Percentiles rank a stretch among this genome's conserved stretches.
phyloP scores from a whole-genome alignment of 2,797 vertebrate species.

The Sebastes steindachneri region DNA sequence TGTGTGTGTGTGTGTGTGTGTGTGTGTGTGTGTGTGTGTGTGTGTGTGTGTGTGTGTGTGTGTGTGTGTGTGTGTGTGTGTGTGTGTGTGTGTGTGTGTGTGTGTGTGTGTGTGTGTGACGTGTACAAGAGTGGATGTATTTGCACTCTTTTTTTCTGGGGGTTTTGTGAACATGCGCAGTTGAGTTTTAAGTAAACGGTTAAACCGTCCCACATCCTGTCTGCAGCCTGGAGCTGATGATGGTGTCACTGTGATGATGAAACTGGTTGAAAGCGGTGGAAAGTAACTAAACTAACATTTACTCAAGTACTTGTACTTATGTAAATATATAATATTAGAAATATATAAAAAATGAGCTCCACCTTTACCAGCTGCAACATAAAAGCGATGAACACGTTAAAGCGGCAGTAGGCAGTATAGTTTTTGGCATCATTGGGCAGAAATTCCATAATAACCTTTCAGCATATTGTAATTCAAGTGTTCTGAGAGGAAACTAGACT shows the following conservation, averaged over 20 bases:
- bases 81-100: neutral
- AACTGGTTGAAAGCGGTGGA: neutral
- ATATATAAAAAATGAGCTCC: neutral
- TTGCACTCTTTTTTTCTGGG: neutral
- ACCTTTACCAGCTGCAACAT: too few species aligned
- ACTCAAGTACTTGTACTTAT: too few species aligned
- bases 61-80: neutral
- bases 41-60: too few species aligned
- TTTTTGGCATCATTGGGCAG: too few species aligned
- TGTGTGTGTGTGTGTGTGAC: neutral
- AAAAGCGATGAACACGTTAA: too few species aligned
- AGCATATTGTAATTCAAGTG: too few species aligned
- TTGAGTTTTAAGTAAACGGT: neutral
- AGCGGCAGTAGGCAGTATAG: too few species aligned
- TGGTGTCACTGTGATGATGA: neutral
- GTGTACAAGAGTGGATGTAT: conserved; percentile 3
- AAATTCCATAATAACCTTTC: too few species aligned
- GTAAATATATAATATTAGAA: neutral
- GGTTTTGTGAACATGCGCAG: conserved; percentile 6
- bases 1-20: neutral
- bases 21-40: neutral
- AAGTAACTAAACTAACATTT: too few species aligned
- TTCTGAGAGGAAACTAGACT: too few species aligned
- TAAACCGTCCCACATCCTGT: neutral
- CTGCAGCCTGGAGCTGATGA: neutral